These are phyloP conservation scores for Drosophila rhopaloa DNA, from an alignment of 1,140 invertebrate species.

Conservation along the genomic window DNA sequence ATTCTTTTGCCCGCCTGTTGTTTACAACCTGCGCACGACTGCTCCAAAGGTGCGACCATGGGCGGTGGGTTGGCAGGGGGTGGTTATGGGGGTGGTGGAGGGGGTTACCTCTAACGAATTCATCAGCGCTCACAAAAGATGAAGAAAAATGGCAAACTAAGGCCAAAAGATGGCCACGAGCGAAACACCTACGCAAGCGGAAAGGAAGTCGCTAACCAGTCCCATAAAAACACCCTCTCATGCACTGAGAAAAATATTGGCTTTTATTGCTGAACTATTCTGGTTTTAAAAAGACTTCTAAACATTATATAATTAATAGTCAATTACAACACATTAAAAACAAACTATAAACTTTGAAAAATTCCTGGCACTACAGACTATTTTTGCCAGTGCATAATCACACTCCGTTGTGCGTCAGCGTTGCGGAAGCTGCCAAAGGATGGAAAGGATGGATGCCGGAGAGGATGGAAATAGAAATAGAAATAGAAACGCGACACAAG, in stretches of 20 bases:
- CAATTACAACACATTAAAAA: too few species aligned
- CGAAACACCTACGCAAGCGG: slow-evolving; percentile 47
- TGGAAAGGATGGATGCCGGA: slow-evolving; percentile 8
- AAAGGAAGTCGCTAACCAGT: slow-evolving; percentile 23
- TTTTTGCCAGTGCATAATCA: slow-evolving; percentile 5
- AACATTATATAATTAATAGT: too few species aligned
- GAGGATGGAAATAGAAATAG: slow-evolving; percentile 42
- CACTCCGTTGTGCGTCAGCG: not conserved
- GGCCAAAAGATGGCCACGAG: slow-evolving; percentile 37
- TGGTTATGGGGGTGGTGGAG: too few species aligned
- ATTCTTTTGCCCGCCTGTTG: slow-evolving; percentile 21
- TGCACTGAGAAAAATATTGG: slow-evolving; percentile 2
- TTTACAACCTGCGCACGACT: slow-evolving; percentile 45
- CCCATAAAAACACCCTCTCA: not conserved
- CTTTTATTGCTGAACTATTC: too few species aligned
- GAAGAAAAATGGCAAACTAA: slow-evolving; percentile 51
- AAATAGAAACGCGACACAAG: slow-evolving; percentile 37
- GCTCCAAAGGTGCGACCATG: slow-evolving; percentile 37
- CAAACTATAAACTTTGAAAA: too few species aligned
- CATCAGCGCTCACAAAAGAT: slow-evolving; percentile 43
- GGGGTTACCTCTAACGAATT: slow-evolving; percentile 33
- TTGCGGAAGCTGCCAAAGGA: slow-evolving; percentile 24
- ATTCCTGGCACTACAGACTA: too few species aligned
- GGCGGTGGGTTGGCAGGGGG: not conserved
- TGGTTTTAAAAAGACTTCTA: too few species aligned